phyloP scores from a whole-genome alignment of 2,888 invertebrate genomes.

The Cremastobaeus sp. region DNA sequence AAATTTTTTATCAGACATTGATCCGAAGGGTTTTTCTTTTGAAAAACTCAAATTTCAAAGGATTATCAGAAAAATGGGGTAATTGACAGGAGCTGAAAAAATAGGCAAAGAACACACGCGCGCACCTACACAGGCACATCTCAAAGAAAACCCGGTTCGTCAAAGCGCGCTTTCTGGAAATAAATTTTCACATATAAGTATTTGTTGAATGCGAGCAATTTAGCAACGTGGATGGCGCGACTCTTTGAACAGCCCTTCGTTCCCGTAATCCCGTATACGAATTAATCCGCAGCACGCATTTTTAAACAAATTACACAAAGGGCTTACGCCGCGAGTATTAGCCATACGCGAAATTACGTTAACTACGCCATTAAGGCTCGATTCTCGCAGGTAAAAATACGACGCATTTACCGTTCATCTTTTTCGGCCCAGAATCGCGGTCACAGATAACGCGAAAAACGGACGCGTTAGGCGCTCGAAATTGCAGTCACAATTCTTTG shows the following conservation, averaged over 20 bases:
- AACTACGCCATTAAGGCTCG: slow-evolving; percentile 37
- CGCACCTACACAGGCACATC: no score
- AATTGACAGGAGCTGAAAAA: no score
- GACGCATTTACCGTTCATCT: slow-evolving; percentile 50
- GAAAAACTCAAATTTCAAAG: no score
- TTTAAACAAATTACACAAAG: background rate
- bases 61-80: no score
- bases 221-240: slow-evolving; percentile 6
- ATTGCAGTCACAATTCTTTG: slow-evolving; percentile 74
- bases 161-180: background rate
- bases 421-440: slow-evolving; percentile 34
- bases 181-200: slow-evolving; percentile 1
- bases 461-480: slow-evolving; percentile 65
- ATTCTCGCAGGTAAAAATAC: slow-evolving; percentile 27
- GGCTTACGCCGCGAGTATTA: no score
- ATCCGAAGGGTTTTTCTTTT: no score
- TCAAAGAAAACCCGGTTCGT: background rate
- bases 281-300: background rate
- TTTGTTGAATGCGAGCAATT: slow-evolving; percentile 14
- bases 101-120: no score
- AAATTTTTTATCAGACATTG: no score
- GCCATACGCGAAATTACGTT: slow-evolving; percentile 43
- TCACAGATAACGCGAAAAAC: slow-evolving; percentile 43
- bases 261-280: no score
- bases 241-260: no score